phyloP scores from a whole-genome alignment of 2,797 vertebrate genomes.

The Channallabes apus region DNA sequence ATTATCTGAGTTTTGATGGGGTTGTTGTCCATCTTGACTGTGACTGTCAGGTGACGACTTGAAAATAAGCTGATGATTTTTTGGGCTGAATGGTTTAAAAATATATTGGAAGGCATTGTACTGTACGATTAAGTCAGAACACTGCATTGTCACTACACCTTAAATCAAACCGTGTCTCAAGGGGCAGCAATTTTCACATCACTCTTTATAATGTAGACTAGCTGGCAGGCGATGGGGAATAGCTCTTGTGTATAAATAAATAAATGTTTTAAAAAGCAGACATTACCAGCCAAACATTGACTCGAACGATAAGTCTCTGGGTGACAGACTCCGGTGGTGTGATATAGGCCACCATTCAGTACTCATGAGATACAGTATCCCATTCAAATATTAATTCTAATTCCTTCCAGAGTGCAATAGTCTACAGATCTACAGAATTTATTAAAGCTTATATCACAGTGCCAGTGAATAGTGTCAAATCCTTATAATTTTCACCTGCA shows the following conservation, averaged over 20 bases:
- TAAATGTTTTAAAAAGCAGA: neutral
- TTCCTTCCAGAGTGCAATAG: neutral
- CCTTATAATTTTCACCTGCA: too few relatives aligned
- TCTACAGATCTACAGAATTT: neutral
- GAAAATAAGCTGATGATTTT: neutral
- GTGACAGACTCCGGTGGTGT: neutral
- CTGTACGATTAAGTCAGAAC: neutral
- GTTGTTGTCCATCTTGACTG: neutral
- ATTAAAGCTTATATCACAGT: too few relatives aligned
- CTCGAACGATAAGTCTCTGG: neutral
- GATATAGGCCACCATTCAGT: neutral
- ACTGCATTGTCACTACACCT: neutral
- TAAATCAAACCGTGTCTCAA: slow-evolving; percentile 1
- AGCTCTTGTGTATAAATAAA: neutral
- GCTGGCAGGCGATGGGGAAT: neutral
- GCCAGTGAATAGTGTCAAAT: neutral
- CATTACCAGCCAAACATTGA: neutral
- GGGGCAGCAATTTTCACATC: neutral
- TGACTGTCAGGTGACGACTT: neutral
- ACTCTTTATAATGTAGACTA: neutral
- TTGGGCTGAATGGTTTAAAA: slow-evolving; percentile 11
- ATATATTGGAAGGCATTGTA: neutral
- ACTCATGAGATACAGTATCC: neutral
- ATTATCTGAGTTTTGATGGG: neutral
- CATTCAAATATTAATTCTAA: neutral